phyloP scores from a whole-genome alignment of 2,888 invertebrate species.

The Drosophila neonasuta region DNA sequence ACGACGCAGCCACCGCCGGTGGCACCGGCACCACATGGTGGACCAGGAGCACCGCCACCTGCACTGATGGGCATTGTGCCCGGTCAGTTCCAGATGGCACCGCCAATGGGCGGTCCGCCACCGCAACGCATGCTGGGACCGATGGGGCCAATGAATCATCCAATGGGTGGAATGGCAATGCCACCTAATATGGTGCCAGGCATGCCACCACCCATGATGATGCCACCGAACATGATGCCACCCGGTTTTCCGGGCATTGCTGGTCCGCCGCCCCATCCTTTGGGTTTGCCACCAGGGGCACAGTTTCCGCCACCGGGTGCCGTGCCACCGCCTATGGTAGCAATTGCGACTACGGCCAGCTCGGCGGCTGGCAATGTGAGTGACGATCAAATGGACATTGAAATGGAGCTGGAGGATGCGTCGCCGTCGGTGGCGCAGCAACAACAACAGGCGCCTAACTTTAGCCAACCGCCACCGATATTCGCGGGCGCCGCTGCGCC shows the following conservation, averaged over 20 bases:
- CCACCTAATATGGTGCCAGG: conserved; percentile 82
- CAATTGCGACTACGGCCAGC: conserved; percentile 52
- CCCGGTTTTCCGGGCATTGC: conserved; percentile 80
- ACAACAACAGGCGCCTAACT: conserved; percentile 72
- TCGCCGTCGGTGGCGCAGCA: conserved; percentile 48
- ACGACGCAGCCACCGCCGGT: conserved; percentile 86
- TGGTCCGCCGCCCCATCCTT: conserved; percentile 61
- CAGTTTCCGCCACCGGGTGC: conserved; percentile 76
- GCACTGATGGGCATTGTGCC: conserved; percentile 80
- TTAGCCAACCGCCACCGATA: conserved; percentile 83
- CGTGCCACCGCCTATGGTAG: conserved; percentile 62
- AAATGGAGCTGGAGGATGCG: conserved; percentile 86
- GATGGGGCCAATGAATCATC: conserved; percentile 75
- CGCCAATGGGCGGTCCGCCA: conserved; percentile 78
- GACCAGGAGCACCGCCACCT: conserved; percentile 81
- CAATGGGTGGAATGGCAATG: conserved; percentile 77
- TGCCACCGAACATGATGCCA: conserved; percentile 81
- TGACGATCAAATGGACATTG: conserved; percentile 92
- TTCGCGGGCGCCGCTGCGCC: conserved; percentile 63
- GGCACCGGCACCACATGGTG: conserved; percentile 82
- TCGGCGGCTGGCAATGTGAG: conserved; percentile 78
- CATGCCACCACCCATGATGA: conserved; percentile 82
- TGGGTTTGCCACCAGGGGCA: conserved; percentile 80
- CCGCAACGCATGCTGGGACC: conserved; percentile 64
- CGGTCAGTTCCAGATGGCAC: conserved; percentile 68